Conservation (phyloP, 2,888 invertebrate species). For the Adelognathus sp. region DNA sequence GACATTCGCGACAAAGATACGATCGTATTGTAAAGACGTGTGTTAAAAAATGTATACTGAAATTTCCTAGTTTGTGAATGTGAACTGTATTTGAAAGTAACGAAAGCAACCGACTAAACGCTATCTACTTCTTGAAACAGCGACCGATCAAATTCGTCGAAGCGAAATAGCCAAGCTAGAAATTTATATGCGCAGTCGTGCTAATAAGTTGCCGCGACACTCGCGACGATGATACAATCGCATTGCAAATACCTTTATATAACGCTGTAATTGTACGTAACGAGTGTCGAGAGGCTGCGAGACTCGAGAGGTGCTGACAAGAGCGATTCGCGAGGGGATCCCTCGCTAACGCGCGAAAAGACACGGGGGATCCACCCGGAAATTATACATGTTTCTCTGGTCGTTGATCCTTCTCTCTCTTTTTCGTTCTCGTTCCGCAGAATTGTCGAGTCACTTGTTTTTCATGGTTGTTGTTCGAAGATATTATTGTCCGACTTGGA, state of each 20-base stretch:
- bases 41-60: conserved; percentile 4
- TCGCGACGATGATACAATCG: not conserved
- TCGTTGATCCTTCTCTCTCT: too few relatives aligned
- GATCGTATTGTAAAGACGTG: not conserved
- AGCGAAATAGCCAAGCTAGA: not conserved
- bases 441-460: conserved; percentile 16
- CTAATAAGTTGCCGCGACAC: not conserved
- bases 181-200: not conserved
- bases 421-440: not conserved
- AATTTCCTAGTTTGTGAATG: too few relatives aligned
- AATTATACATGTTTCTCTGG: not conserved
- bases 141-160: not conserved
- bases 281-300: not conserved
- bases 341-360: not conserved
- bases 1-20: not conserved
- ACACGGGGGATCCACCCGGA: conserved; percentile 19
- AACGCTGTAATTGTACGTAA: conserved; percentile 14
- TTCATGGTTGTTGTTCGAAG: not conserved
- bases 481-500: not conserved
- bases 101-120: not conserved
- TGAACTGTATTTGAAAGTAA: too few relatives aligned
- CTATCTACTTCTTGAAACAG: too few relatives aligned
- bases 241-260: conserved; percentile 1
- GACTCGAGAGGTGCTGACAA: conserved; percentile 7
- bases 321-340: conserved; percentile 15